Base-by-base conservation (phyloP, 2,888 invertebrate species). In the Eupithecia centaureata region DNA sequence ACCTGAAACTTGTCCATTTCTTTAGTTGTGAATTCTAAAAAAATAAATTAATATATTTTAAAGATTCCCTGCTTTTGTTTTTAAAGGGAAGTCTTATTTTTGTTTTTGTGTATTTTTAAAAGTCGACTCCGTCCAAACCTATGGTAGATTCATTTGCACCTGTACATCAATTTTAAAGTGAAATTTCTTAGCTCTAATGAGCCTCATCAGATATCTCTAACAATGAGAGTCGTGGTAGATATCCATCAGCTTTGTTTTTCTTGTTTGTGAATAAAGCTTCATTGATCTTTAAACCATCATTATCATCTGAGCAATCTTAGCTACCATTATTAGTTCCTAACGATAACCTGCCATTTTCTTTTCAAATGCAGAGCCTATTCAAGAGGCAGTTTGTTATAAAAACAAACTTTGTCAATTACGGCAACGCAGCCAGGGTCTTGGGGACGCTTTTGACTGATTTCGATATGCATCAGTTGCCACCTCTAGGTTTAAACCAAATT, bases 241-340 rank as follows among this genome's bases (percentile, higher is more conserved):
- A 54, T 5, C 0, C 2, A 67, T 67, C 67, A 27, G 18, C 22
- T 51, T 57, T 30, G 58, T 57, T 57, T 32, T 68, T 61, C 69
- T 64, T 33, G 13, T 27, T 65, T 61, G 54, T 30, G 61, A 42
- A 63, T 38, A 59, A 67, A n/a, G 27, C 58, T 54, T 60, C 15
- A 47, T 68, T 68, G 66, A 71, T 68, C 33, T 71, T 72, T 72
- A 70, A 67, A 67, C 67, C 58, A 57, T 65, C 18, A 47, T 47
- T 70, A 67, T 70, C 64, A 54, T 69, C 22, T 57, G 54, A 33
- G 65, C 74, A 73, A 74, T 77, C 73, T 72, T 72, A 67, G 67
- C 70, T 67, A 69, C 71, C 71, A 72, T 76, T 76, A 79, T 77
- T 77, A 79, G 64, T 63, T 70, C 71, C 73, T 73, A 76, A 47